Evolutionary conservation across 2,888 invertebrate species (phyloP), one percentile per base, ranked within the genome.

Genomic region (Trichacis sp.): DNA sequence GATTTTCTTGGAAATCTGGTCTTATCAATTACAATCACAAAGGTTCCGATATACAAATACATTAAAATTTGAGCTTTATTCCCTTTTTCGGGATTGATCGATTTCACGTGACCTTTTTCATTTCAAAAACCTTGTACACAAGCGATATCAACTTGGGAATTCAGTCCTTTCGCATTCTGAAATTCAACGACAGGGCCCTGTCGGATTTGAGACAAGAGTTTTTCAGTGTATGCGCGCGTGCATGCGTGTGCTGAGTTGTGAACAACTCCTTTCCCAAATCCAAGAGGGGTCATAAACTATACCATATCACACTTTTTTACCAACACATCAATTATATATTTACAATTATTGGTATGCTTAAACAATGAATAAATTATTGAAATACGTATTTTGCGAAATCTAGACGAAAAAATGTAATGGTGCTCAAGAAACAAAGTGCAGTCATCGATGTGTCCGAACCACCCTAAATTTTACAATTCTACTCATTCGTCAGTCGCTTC

Each of bases 341-440:
- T 42, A 56, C 47, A 61, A 56, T 17, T 52, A 52, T 42, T 43
- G n/a, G 40, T 14, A 40, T 15, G 3, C 11, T 19, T 12, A 55
- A 61, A 55, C 61, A 47, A 33, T 42, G 51, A 51, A 47, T 49
- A 51, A 49, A 48, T 24, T 42, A 36, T 52, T 62, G 56, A 56
- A 56, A n/a, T n/a, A n/a, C n/a, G n/a, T 40, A 17, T 8, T 19
- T 43, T 15, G 43, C n/a, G 57, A 30, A 56, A 53, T 12, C 29
- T 52, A 15, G n/a, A 52, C 9, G 43, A 63, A 57, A 62, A 53
- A 52, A 43, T 57, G 18, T 43, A 57, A 52, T 18, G 30, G 63
- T 63, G 63, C 58, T 53, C 20, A 54, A 38, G 57, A 57, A 63
- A 63, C 63, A 63, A 63, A 50, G 54, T 63, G 63, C 63, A 46